Percentiles rank a stretch among this genome's conserved stretches.
phyloP scores from a whole-genome alignment of 1,140 invertebrate species.

The Cydia strobilella region DNA sequence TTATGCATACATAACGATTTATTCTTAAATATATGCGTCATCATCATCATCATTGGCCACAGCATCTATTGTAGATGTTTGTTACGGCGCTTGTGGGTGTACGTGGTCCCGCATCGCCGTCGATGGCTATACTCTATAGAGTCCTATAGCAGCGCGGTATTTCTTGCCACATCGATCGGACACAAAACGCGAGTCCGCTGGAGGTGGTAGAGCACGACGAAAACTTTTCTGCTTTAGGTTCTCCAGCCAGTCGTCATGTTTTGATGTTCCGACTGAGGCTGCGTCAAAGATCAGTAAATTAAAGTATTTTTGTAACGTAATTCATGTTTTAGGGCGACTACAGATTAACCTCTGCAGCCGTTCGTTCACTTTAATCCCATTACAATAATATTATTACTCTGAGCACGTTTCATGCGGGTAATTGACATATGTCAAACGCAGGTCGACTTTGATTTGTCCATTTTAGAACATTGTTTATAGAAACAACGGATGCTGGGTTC shows the following conservation, averaged over 20 bases:
- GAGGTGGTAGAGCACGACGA: no score
- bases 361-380: slow-evolving; percentile 43
- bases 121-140: no score
- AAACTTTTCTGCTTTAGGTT: no score
- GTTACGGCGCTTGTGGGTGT: no score
- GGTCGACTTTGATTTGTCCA: slow-evolving; percentile 50
- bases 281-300: neutral
- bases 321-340: neutral
- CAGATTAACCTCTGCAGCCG: neutral
- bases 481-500: slow-evolving; percentile 67
- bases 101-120: no score
- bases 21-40: neutral
- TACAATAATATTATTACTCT: slow-evolving; percentile 37
- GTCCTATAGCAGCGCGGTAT: no score
- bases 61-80: no score
- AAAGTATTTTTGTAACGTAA: slow-evolving; percentile 5
- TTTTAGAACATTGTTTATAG: slow-evolving; percentile 73
- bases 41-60: no score
- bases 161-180: no score
- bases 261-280: no score
- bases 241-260: no score
- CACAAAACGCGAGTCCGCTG: no score
- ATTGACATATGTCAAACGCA: slow-evolving; percentile 72
- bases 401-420: slow-evolving; percentile 45
- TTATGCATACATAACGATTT: neutral